Percentiles rank a stretch among this genome's conserved stretches.
Conservation (phyloP, 23 tunicate species). For the Trididemnum clinides region DNA sequence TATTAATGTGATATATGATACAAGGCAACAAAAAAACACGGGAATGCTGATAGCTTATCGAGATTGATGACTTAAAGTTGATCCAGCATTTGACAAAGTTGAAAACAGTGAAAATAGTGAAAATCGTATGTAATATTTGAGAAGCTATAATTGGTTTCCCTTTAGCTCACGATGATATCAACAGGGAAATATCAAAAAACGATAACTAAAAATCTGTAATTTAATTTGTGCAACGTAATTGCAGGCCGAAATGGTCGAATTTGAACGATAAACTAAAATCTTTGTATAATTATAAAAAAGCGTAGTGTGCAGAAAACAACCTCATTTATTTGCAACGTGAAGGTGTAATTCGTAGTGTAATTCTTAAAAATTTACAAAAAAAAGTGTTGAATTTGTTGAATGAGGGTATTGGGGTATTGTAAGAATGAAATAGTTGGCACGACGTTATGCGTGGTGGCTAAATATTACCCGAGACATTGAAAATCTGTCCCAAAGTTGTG, state of each 20-base stretch:
- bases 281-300: not conserved
- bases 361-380: not conserved
- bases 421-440: not conserved
- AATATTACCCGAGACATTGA: not conserved
- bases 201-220: not conserved
- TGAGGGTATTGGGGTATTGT: not conserved
- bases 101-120: not conserved
- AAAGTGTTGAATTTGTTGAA: not conserved
- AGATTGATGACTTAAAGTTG: not conserved
- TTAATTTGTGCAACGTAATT: not conserved
- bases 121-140: not conserved
- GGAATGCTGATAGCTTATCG: constrained; percentile 5
- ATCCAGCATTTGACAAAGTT: not conserved
- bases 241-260: not conserved
- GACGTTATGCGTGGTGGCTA: not conserved
- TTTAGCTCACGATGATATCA: not conserved
- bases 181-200: not conserved
- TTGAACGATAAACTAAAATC: not conserved
- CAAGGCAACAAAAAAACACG: not conserved
- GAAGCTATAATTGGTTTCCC: not conserved
- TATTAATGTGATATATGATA: not conserved
- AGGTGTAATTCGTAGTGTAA: not conserved
- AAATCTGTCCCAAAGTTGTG: not conserved
- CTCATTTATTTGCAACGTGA: not conserved
- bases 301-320: too few species aligned